Evolutionary conservation across 1,140 invertebrate genomes (phyloP).

Genomic region (Bactericera cockerelli): DNA sequence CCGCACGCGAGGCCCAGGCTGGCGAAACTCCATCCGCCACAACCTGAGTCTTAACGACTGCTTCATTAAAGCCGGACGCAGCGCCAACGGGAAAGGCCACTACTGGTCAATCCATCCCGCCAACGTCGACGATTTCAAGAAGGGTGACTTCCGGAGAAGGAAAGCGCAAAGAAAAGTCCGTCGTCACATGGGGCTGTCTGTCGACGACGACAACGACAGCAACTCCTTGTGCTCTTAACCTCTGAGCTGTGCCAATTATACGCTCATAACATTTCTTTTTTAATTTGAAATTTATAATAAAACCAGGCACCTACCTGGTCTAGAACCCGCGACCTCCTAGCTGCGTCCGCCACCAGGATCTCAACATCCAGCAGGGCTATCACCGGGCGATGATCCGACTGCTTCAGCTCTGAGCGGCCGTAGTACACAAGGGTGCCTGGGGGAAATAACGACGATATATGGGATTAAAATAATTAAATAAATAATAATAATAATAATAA

Average conservation of each 20-base stretch:
- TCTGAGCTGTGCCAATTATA: too few species aligned
- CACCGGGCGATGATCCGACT: slow-evolving; percentile 94
- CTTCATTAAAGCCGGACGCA: slow-evolving; percentile 90
- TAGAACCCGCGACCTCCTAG: slow-evolving; percentile 57
- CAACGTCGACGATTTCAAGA: slow-evolving; percentile 91
- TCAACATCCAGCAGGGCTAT: slow-evolving; percentile 80
- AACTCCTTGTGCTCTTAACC: slow-evolving; percentile 61
- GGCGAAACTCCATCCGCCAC: slow-evolving; percentile 94
- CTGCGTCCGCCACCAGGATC: slow-evolving; percentile 56
- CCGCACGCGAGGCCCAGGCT: slow-evolving; percentile 80
- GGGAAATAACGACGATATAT: too few species aligned
- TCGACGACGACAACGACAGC: slow-evolving; percentile 85
- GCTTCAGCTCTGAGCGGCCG: slow-evolving; percentile 84
- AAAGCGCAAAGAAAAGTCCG: slow-evolving; percentile 92
- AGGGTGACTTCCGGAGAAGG: slow-evolving; percentile 86
- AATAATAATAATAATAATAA: too few species aligned
- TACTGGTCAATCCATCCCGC: slow-evolving; percentile 98
- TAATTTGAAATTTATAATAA: too few species aligned
- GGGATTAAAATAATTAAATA: too few species aligned
- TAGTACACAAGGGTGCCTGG: slow-evolving; percentile 77
- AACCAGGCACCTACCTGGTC: slow-evolving; percentile 71
- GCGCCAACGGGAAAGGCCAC: slow-evolving; percentile 93
- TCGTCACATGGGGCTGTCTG: slow-evolving; percentile 90
- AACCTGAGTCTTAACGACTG: slow-evolving; percentile 97
- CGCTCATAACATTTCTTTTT: too few species aligned